Percentiles rank a stretch among this genome's conserved stretches.
phyloP scores from a whole-genome alignment of 2,113 vertebrate genomes.

The Papio anubis region DNA sequence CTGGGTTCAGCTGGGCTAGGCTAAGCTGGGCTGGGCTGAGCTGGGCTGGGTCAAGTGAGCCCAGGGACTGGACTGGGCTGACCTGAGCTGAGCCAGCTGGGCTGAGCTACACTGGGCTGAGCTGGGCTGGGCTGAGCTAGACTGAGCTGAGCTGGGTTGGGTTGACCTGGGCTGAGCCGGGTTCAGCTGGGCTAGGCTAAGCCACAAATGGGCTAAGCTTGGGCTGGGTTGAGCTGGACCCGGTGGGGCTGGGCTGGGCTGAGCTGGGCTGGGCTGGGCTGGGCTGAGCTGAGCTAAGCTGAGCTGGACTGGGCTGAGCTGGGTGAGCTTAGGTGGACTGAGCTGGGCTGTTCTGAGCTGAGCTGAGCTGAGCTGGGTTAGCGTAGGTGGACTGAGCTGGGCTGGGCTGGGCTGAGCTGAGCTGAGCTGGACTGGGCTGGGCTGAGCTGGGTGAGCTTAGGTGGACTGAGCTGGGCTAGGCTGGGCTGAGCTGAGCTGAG shows the following conservation, averaged over 20 bases:
- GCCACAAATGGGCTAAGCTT: rapidly evolving
- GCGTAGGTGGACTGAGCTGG: too few relatives aligned
- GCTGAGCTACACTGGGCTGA: rapidly evolving
- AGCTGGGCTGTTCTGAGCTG: too few relatives aligned
- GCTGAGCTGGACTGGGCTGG: neutral
- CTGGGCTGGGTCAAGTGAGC: rapidly evolving
- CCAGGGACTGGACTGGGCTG: rapidly evolving
- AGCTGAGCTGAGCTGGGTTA: neutral
- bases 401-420: neutral
- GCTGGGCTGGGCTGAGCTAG: rapidly evolving
- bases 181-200: rapidly evolving
- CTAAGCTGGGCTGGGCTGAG: rapidly evolving
- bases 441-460: rapidly evolving
- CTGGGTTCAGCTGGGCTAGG: too few relatives aligned
- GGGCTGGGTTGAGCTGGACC: rapidly evolving
- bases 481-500: too few relatives aligned
- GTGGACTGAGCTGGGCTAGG: neutral
- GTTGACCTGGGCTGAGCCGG: rapidly evolving
- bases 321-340: too few relatives aligned
- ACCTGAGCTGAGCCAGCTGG: rapidly evolving
- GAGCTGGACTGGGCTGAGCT: neutral
- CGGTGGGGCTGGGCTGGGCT: too few relatives aligned
- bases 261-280: rapidly evolving
- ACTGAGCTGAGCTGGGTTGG: rapidly evolving
- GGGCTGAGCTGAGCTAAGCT: rapidly evolving